Conservation (phyloP, 2,797 vertebrate species). For the Acipenser ruthenus region DNA sequence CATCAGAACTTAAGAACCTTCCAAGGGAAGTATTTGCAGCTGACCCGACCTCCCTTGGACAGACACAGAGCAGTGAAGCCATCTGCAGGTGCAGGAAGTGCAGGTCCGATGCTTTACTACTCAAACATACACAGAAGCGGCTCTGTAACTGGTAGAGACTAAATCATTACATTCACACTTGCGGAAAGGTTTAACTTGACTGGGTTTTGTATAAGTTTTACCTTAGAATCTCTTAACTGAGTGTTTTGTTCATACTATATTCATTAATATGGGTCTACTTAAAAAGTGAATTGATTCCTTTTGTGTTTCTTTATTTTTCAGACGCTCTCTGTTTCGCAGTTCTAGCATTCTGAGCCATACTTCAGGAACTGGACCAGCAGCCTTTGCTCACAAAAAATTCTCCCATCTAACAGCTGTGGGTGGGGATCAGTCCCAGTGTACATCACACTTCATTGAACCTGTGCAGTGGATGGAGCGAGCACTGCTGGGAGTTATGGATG, state of each 20-base stretch:
- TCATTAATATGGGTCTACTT: background rate
- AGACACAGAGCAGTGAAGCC: conserved; percentile 53
- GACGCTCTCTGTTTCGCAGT: conserved; percentile 71
- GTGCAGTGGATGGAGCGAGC: conserved; percentile 88
- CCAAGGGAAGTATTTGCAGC: conserved; percentile 80
- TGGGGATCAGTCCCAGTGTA: conserved; percentile 59
- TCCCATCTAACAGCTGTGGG: conserved; percentile 22
- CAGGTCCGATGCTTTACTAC: conserved; percentile 57
- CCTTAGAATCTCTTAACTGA: too few relatives aligned
- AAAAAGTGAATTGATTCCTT: background rate
- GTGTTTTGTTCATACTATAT: background rate
- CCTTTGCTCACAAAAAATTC: conserved; percentile 75
- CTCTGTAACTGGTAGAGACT: background rate
- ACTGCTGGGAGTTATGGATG: conserved; percentile 79
- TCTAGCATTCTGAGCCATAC: conserved; percentile 79
- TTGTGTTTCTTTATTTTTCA: conserved; percentile 31
- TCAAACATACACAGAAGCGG: too few relatives aligned
- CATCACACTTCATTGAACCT: conserved; percentile 85
- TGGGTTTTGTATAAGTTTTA: background rate
- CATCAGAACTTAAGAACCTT: conserved; percentile 66
- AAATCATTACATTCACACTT: background rate
- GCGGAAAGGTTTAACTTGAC: background rate
- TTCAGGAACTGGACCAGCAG: conserved; percentile 61
- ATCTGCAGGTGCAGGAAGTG: conserved; percentile 90
- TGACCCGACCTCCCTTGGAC: conserved; percentile 57